phyloP scores from a whole-genome alignment of 2,888 invertebrate species.

The Drosophila koepferae region DNA sequence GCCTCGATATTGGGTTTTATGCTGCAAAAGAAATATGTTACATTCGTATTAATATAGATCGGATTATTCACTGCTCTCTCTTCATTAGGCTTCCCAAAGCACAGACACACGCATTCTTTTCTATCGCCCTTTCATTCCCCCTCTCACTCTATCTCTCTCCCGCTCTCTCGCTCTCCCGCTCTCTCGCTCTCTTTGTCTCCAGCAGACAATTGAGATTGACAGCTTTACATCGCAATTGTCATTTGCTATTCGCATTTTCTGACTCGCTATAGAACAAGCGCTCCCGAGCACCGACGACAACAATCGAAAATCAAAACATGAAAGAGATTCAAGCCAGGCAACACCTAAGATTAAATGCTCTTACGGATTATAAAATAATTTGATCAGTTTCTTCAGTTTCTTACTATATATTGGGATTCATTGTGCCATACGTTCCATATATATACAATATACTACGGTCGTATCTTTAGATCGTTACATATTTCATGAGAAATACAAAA shows the following conservation, averaged over 20 bases:
- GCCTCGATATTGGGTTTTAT: slow-evolving; percentile 46
- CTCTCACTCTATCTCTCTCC: background rate
- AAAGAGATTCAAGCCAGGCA: background rate
- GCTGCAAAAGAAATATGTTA: slow-evolving; percentile 35
- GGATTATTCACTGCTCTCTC: background rate
- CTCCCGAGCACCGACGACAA: slow-evolving; percentile 31
- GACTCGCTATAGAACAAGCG: slow-evolving; percentile 32
- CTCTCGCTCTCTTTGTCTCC: background rate
- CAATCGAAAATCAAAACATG: slow-evolving; percentile 68
- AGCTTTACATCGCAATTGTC: slow-evolving; percentile 51
- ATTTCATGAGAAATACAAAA: background rate
- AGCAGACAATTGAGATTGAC: slow-evolving; percentile 64
- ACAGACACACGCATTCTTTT: background rate
- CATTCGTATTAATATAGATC: slow-evolving; percentile 6
- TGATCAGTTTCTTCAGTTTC: background rate
- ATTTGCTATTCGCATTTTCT: slow-evolving; percentile 41
- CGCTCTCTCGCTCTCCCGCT: background rate
- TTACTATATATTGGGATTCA: background rate
- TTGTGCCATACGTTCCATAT: too few relatives aligned
- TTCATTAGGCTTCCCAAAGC: background rate
- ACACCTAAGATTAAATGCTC: background rate
- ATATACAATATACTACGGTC: too few relatives aligned
- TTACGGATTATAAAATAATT: background rate
- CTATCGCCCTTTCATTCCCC: background rate
- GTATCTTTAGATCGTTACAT: background rate